Percentiles rank a stretch among this genome's conserved stretches.
Conservation (phyloP, 2,888 invertebrate genomes). For the Drosophila diplacantha region DNA sequence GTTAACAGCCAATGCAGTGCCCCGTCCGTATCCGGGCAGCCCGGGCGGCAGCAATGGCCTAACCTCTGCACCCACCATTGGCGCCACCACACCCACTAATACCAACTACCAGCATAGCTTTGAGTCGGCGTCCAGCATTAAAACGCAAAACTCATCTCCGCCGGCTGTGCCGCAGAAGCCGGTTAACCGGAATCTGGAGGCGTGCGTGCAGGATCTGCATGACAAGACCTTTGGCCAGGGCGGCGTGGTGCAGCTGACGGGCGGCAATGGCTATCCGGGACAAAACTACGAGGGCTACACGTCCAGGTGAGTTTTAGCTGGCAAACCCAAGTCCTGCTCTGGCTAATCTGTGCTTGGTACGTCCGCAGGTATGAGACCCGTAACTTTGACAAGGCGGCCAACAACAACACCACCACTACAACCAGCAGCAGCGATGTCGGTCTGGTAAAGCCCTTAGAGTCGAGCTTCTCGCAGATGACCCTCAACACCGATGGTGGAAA, state of each 20-base stretch:
- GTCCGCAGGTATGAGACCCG: conserved; percentile 76
- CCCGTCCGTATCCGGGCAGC: conserved; percentile 77
- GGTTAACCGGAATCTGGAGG: conserved; percentile 75
- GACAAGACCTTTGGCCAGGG: conserved; percentile 78
- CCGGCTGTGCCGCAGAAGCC: conserved; percentile 59
- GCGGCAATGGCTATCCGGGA: conserved; percentile 71
- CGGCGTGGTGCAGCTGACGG: conserved; percentile 73
- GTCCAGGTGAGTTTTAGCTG: conserved; percentile 79
- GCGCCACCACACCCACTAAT: conserved; percentile 70
- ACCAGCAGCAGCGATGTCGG: conserved; percentile 59
- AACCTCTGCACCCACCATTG: conserved; percentile 23
- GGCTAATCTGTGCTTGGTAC: not conserved
- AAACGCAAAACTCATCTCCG: conserved; percentile 62
- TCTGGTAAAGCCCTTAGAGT: conserved; percentile 72
- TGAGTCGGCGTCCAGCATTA: conserved; percentile 68
- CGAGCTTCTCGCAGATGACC: conserved; percentile 76
- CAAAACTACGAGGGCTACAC: conserved; percentile 83
- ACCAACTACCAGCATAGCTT: conserved; percentile 72
- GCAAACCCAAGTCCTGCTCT: fast-evolving
- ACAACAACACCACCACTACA: conserved; percentile 39
- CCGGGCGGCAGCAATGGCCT: conserved; percentile 61
- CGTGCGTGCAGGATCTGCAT: conserved; percentile 77
- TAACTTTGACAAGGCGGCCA: conserved; percentile 74
- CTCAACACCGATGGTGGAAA: conserved; percentile 76
- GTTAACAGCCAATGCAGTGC: conserved; percentile 78